Base-by-base conservation (phyloP, 2,113 vertebrate species). In the Gasterosteus nipponicus region DNA sequence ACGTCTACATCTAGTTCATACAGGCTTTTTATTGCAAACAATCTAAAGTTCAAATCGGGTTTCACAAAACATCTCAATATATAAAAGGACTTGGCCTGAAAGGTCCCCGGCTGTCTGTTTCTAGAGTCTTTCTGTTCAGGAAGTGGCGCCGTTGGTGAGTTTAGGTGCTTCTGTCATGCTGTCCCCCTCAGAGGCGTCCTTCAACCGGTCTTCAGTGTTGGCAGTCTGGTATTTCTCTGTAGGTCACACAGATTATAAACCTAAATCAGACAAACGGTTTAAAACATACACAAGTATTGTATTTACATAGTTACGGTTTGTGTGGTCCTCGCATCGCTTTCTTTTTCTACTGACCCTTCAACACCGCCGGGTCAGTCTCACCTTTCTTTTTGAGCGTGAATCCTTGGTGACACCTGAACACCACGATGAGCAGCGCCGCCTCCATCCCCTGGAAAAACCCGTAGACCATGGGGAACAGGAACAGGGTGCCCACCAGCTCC, bases 381-480 rank as follows among this genome's bases (percentile, higher is more conserved):
- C 92, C 87, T 82, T 82, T 74, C 38, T 53, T 0, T 7, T 71
- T 19, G 65, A 66, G 15, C 9, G 73, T 92, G 73, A 91, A 81
- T 76, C 83, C 91, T 41, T 91, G 75, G 44, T 92, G 78, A 65
- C 91, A 90, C 56, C 76, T 77, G 56, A 95, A 96, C 62, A 89
- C 0, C 54, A 88, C 15, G 9, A 95, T 67, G 1, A 96, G 69
- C 60, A 94, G 12, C 26, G 85, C 3, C 0, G 93, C 94, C 83
- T 95, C 95, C 8, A 57, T 70, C 29, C 94, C 1, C 82, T 97
- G 95, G 73, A 95, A 93, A 2, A 87, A 26, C 41, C 83, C 15
- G 56, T 94, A 95, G 63, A 96, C 73, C 3, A 93, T 5, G 3
- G 95, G 95, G 82, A 96, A 96, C 65, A 96, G 85, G 63, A 94